phyloP scores from a whole-genome alignment of 1,140 invertebrate genomes.

The Drosophila tsacasi region DNA sequence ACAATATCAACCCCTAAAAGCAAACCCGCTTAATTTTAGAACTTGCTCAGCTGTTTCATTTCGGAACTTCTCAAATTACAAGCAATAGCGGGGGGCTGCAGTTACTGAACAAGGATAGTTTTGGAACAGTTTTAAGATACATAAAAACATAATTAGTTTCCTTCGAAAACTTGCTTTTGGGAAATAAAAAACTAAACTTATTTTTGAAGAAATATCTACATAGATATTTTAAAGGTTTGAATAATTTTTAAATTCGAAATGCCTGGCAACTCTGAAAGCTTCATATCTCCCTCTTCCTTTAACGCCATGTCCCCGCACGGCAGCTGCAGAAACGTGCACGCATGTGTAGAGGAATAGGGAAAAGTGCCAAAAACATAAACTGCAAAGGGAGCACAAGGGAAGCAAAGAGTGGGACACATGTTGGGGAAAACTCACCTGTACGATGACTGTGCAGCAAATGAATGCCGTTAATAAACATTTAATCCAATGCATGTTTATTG shows the following conservation, averaged over 20 bases:
- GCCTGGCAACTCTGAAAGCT: constrained; percentile 57
- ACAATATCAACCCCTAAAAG: constrained; percentile 24
- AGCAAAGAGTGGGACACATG: neutral
- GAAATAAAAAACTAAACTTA: neutral
- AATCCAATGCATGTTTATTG: constrained; percentile 85
- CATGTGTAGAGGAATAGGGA: constrained; percentile 32
- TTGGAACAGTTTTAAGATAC: neutral
- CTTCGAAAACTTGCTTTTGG: neutral
- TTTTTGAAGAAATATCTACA: neutral
- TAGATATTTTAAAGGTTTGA: neutral
- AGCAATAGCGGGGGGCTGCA: constrained; percentile 13
- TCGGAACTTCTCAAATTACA: constrained; percentile 54
- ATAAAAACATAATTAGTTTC: neutral
- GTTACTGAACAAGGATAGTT: neutral
- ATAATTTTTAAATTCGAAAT: neutral
- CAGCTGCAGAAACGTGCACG: constrained; percentile 52
- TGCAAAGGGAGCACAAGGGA: neutral
- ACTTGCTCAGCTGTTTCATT: constrained; percentile 62
- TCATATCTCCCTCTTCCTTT: constrained; percentile 7
- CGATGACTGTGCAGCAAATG: constrained; percentile 77
- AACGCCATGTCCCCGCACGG: neutral
- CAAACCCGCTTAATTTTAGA: constrained; percentile 40
- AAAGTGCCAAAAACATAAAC: constrained; percentile 45
- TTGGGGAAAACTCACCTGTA: constrained; percentile 70
- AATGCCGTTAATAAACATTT: constrained; percentile 84